Conservation (phyloP, 1,140 invertebrate genomes). For the Drepana arcuata region DNA sequence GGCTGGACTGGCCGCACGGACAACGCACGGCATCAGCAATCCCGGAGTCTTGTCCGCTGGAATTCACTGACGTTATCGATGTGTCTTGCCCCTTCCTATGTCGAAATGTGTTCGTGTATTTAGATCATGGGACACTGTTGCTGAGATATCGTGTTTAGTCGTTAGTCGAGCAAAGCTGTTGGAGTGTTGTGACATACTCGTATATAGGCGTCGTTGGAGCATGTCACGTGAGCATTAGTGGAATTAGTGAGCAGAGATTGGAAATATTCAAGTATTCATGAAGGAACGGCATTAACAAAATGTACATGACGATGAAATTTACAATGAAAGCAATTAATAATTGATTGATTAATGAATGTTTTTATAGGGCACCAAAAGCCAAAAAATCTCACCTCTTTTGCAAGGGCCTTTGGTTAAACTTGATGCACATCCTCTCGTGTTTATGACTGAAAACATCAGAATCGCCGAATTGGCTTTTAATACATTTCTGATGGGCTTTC, state of each 20-base stretch:
- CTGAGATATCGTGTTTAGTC: no score
- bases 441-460: constrained; percentile 41
- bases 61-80: constrained; percentile 82
- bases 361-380: no score
- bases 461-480: constrained; percentile 55
- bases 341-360: no score
- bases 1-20: constrained; percentile 78
- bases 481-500: constrained; percentile 68
- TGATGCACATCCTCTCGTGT: constrained; percentile 65
- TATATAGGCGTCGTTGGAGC: no score
- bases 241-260: no score
- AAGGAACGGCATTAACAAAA: no score
- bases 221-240: no score
- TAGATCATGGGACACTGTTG: constrained; percentile 15
- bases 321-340: no score
- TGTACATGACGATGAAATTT: no score
- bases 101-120: constrained; percentile 28
- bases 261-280: no score
- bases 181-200: no score
- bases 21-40: constrained; percentile 77
- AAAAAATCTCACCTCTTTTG: constrained; percentile 62
- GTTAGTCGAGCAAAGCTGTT: no score
- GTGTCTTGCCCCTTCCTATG: constrained; percentile 73
- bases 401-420: constrained; percentile 60
- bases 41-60: constrained; percentile 85